Percentiles rank a stretch among this genome's conserved stretches.
These are phyloP conservation scores for Syngnathus typhle DNA, from an alignment of 2,113 vertebrate species.

Conservation along the genomic window DNA sequence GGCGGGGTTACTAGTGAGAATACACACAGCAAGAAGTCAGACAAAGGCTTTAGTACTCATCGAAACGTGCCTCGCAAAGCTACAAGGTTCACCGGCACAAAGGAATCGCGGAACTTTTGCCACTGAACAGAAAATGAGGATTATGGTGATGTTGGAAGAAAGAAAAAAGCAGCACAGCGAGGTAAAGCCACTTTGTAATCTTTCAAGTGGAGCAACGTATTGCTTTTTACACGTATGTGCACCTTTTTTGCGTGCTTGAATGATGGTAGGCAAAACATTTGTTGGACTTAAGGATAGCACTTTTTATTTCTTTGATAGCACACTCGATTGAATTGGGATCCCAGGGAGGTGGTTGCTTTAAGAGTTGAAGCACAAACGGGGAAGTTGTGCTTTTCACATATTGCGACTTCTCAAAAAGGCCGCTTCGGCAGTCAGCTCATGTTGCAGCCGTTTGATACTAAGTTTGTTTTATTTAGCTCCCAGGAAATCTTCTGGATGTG, in stretches of 20 bases:
- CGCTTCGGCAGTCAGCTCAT: neutral
- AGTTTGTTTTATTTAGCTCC: constrained; percentile 58
- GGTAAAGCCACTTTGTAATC: constrained; percentile 39
- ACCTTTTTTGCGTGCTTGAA: neutral
- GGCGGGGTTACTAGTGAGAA: constrained; percentile 33
- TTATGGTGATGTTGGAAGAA: constrained; percentile 67
- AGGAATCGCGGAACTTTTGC: constrained; percentile 13
- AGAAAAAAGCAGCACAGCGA: constrained; percentile 53
- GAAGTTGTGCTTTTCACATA: neutral
- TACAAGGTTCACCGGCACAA: constrained; percentile 3
- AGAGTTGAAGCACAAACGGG: neutral
- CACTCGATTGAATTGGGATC: constrained; percentile 4
- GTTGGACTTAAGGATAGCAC: neutral
- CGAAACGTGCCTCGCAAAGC: constrained; percentile 8
- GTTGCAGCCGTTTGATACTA: neutral
- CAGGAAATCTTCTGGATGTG: constrained; percentile 80
- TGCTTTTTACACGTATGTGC: neutral
- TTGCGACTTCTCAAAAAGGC: neutral
- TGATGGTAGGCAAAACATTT: neutral
- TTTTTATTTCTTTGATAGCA: neutral
- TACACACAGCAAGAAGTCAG: constrained; percentile 28
- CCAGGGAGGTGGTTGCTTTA: constrained; percentile 1
- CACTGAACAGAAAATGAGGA: constrained; percentile 49
- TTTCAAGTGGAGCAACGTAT: neutral
- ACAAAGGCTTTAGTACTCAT: constrained; percentile 19